These are phyloP conservation scores for Oxyura jamaicensis DNA, from an alignment of 2,113 vertebrate species.

Conservation along the genomic window DNA sequence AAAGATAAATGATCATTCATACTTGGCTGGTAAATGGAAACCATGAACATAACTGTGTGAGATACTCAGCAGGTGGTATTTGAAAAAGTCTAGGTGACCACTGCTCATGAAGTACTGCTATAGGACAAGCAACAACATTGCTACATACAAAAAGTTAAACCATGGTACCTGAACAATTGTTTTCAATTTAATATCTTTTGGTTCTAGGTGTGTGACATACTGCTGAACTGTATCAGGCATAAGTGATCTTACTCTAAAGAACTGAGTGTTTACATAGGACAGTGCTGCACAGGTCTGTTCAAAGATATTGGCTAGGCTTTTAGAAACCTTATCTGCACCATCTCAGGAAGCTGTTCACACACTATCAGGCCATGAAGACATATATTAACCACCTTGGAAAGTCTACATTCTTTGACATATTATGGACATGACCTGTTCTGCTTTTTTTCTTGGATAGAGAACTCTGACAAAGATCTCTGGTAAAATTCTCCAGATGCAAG, in stretches of 20 bases:
- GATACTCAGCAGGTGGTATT: not conserved
- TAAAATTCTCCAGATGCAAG: not conserved
- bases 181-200: not conserved
- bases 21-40: not conserved
- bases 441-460: not conserved
- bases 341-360: not conserved
- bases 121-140: not conserved
- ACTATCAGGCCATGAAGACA: not conserved
- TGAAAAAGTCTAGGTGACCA: accelerated
- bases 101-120: not conserved
- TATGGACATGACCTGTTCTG: not conserved
- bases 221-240: accelerated
- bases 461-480: not conserved
- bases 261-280: accelerated
- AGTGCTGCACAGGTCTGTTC: not conserved
- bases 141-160: not conserved
- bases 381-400: not conserved
- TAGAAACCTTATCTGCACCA: not conserved
- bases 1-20: not conserved
- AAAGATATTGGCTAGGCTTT: not conserved
- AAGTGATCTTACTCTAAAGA: not conserved
- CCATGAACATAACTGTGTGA: not conserved
- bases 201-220: not conserved
- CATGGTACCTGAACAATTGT: not conserved
- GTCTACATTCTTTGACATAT: not conserved